These are phyloP conservation scores for Neostethus bicornis DNA, from an alignment of 2,797 vertebrate species.

Conservation along the genomic window DNA sequence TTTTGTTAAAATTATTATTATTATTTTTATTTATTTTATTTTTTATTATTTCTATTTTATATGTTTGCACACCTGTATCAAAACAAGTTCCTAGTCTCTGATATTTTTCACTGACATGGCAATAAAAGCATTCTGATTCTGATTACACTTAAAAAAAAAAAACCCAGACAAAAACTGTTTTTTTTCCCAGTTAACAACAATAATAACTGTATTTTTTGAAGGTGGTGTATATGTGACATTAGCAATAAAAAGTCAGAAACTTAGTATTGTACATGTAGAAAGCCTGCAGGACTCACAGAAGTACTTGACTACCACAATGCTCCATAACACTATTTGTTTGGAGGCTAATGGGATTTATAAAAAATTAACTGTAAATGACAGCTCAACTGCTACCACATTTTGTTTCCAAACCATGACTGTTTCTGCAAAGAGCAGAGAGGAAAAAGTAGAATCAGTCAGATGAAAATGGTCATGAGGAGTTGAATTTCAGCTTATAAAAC, in stretches of 20 bases:
- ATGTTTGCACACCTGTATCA: no score
- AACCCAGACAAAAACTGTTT: no score
- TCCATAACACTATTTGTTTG: slow-evolving; percentile 57
- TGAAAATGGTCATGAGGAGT: slow-evolving; percentile 55
- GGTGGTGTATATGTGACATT: slow-evolving; percentile 1
- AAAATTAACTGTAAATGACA: slow-evolving; percentile 71
- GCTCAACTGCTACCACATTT: slow-evolving; percentile 63
- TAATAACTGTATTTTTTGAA: slow-evolving; percentile 1
- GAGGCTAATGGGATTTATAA: slow-evolving; percentile 63
- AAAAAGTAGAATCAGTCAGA: slow-evolving; percentile 40
- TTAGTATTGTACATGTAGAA: slow-evolving; percentile 15
- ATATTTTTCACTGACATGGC: no score
- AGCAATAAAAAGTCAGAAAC: slow-evolving; percentile 10
- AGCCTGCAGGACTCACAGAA: slow-evolving; percentile 36
- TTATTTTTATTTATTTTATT: no score
- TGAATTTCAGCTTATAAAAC: slow-evolving; percentile 62
- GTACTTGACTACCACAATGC: slow-evolving; percentile 47
- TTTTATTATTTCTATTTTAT: no score
- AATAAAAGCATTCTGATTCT: no score
- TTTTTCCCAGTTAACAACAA: neutral
- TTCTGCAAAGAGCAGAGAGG: slow-evolving; percentile 37
- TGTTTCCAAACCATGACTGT: slow-evolving; percentile 59
- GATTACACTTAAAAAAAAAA: no score
- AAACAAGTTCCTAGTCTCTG: no score
- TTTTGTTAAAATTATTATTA: no score